Conservation (phyloP, 2,888 invertebrate species). For the Erynnis tages region DNA sequence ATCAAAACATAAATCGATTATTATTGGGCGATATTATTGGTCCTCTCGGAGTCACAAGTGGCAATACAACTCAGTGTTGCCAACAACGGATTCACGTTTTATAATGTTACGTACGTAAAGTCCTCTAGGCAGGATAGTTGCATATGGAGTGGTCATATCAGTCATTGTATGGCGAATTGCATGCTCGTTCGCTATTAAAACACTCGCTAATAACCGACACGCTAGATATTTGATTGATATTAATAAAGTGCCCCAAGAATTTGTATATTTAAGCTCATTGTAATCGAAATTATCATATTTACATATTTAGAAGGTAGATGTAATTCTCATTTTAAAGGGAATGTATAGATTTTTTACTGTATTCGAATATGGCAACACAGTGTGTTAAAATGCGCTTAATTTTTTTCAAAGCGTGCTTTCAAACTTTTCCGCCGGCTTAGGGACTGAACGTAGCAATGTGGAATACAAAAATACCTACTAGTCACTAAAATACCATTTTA, state of each 20-base stretch:
- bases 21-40: too few species aligned
- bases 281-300: slow-evolving; percentile 62
- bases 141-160: too few species aligned
- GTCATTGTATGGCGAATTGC: neutral
- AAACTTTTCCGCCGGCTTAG: slow-evolving; percentile 1
- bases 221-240: slow-evolving; percentile 44
- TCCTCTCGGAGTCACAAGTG: too few species aligned
- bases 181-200: neutral
- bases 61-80: too few species aligned
- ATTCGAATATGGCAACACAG: slow-evolving; percentile 40
- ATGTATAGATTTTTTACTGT: slow-evolving; percentile 53
- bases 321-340: slow-evolving; percentile 54
- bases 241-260: slow-evolving; percentile 73
- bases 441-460: slow-evolving; percentile 3
- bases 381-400: slow-evolving; percentile 25
- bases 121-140: too few species aligned
- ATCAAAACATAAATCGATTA: too few species aligned
- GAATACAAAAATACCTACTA: too few species aligned
- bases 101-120: too few species aligned
- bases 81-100: too few species aligned
- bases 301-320: slow-evolving; percentile 65
- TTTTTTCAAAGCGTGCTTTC: slow-evolving; percentile 24
- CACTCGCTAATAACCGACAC: slow-evolving; percentile 40
- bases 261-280: slow-evolving; percentile 66
- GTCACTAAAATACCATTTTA: too few species aligned